Evolutionary conservation across 2,797 vertebrate species (phyloP).

Genomic region (Chiroxiphia lanceolata): DNA sequence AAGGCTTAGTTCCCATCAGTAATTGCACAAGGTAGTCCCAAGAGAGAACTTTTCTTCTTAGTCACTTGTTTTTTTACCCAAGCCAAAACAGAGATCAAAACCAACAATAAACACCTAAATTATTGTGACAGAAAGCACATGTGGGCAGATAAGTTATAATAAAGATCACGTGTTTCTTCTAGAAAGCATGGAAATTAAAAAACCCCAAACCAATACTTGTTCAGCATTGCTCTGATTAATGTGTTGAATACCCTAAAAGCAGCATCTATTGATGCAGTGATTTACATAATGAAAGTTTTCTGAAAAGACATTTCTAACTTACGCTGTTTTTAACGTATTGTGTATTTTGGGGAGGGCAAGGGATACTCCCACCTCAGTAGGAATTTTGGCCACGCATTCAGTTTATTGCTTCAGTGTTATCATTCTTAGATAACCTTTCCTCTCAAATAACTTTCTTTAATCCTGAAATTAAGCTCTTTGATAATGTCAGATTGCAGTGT

Average conservation of each 20-base stretch:
- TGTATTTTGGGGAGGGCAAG: background rate
- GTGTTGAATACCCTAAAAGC: background rate
- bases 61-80: slow-evolving; percentile 9
- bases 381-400: background rate
- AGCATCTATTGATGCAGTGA: background rate
- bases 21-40: background rate
- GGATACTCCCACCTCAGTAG: background rate
- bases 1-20: background rate
- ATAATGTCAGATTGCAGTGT: background rate
- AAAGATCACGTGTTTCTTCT: slow-evolving; percentile 8
- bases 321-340: background rate
- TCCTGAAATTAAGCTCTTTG: background rate
- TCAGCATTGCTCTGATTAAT: background rate
- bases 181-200: background rate
- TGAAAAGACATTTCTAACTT: background rate
- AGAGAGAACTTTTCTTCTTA: slow-evolving; percentile 29
- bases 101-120: background rate
- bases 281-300: background rate
- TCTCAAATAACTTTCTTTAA: background rate
- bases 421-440: background rate
- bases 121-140: background rate
- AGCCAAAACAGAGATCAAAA: slow-evolving; percentile 20
- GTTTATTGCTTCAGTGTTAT: background rate
- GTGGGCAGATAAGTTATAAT: background rate
- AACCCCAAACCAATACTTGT: background rate